These are phyloP conservation scores for Trichogramma evanescens DNA, from an alignment of 2,888 invertebrate genomes.

Conservation along the genomic window DNA sequence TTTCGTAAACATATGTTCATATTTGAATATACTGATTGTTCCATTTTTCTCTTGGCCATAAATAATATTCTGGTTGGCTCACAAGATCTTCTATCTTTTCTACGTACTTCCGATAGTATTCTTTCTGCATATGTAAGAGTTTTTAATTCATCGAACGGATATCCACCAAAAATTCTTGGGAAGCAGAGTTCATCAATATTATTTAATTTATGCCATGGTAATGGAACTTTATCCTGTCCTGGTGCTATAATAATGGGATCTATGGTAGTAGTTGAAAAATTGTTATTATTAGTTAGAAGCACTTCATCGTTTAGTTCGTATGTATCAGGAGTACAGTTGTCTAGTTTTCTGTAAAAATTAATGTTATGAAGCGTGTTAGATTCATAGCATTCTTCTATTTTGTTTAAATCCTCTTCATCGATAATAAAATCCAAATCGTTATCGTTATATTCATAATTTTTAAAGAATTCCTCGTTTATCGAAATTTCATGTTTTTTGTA, in stretches of 20 bases:
- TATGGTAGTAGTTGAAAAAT: conserved; percentile 8
- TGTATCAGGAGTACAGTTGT: conserved; percentile 11
- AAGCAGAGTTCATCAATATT: conserved; percentile 28
- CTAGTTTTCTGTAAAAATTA: neutral
- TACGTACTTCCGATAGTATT: conserved; percentile 15
- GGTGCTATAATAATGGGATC: conserved; percentile 24
- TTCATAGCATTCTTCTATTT: neutral
- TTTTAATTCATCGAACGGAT: conserved; percentile 5
- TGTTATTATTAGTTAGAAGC: conserved; percentile 22
- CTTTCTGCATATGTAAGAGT: conserved; percentile 2
- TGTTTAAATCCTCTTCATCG: conserved; percentile 9
- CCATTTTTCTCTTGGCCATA: conserved; percentile 8
- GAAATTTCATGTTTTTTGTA: conserved; percentile 14
- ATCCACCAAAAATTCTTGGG: conserved; percentile 25
- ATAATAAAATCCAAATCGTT: conserved; percentile 13
- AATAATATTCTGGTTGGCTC: conserved; percentile 5
- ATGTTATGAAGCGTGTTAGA: neutral
- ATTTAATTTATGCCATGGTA: conserved; percentile 25
- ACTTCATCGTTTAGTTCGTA: conserved; percentile 22
- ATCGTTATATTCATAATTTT: conserved; percentile 11
- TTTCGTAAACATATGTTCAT: conserved; percentile 1
- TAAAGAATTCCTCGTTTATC: conserved; percentile 14
- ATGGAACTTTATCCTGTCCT: conserved; percentile 27
- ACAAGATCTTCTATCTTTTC: conserved; percentile 8
- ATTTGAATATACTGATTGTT: neutral